Evolutionary conservation across 2,888 invertebrate genomes (phyloP), one percentile per base, ranked within the genome.

Genomic region (Ctena decussata): DNA sequence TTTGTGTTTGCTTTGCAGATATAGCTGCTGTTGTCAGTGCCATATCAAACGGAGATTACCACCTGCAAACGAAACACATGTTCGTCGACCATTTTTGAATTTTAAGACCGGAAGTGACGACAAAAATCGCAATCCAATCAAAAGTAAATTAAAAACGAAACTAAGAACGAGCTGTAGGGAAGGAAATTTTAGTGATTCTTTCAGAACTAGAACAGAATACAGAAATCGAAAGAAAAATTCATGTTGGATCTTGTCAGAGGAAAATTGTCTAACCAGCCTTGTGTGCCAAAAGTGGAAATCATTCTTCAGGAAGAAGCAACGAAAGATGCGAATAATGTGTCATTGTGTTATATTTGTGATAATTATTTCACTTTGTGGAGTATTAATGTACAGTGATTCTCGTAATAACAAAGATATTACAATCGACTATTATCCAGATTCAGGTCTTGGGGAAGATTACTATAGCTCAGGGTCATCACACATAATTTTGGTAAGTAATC

Each of bases 381-480:
- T 60, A 60, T 60, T 60, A 24, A 60, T 60, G 60, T 60, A 60
- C 18, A 60, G 60, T 60, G 60, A 60, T 60, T 60, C 60, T 30
- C 60, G 18, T 30, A 18, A 21, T 27, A 18, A 30, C 27, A 60
- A 60, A 24, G 60, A 60, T 60, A 27, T 60, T 60, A 27, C 60
- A 27, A 60, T 60, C 24, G 60, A 60, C 27, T 60, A 60, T 30
- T 60, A 60, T 60, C 60, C 60, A 30, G 30, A 60, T 6, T 27
- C 30, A 60, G 60, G 21, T 60, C 24, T 27, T 30, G 30, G 27
- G 8, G 30, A 60, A 11, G 60, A 30, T 60, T 27, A 60, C 27
- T 30, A 24, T 60, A 30, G 60, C 60, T 60, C 60, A 60, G 60
- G 60, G 60, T 24, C 30, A 27, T 60, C 60, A 27, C 24, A 60